A percentile compares a stretch with the other conserved stretches of the same genome.
phyloP scores from a whole-genome alignment of 2,113 vertebrate species.

The Eptatretus burgeri region DNA sequence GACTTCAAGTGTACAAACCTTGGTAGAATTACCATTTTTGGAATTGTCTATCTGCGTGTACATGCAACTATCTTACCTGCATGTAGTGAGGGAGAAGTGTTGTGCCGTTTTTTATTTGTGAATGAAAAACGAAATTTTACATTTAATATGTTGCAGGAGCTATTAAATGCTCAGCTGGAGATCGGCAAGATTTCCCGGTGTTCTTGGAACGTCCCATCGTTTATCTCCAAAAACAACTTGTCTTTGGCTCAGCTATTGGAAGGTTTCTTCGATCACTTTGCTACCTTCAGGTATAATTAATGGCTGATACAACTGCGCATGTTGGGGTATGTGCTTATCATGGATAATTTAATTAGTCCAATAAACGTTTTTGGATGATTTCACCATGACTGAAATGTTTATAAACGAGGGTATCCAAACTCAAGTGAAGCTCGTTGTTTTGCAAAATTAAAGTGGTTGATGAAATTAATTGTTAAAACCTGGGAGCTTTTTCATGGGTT shows the following conservation, averaged over 20 bases:
- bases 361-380: no score
- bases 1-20: slow-evolving; percentile 12
- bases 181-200: slow-evolving; percentile 8
- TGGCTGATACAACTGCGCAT: no score
- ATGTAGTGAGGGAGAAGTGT: neutral
- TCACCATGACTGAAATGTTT: no score
- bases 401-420: no score
- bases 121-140: neutral
- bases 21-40: slow-evolving; percentile 11
- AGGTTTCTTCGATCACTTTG: slow-evolving; percentile 75
- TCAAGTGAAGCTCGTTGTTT: no score
- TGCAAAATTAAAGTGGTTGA: no score
- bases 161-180: neutral
- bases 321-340: no score
- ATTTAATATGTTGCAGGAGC: neutral
- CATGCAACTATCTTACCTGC: neutral
- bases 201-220: slow-evolving; percentile 33
- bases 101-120: neutral
- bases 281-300: slow-evolving; percentile 14
- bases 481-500: no score
- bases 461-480: no score
- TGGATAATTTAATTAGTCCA: no score
- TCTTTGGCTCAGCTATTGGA: slow-evolving; percentile 52
- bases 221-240: slow-evolving; percentile 40
- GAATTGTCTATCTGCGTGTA: neutral